A percentile compares a stretch with the other conserved stretches of the same genome.
phyloP scores from a whole-genome alignment of 2,797 vertebrate genomes.

The Enteromius afrohamiltoni region DNA sequence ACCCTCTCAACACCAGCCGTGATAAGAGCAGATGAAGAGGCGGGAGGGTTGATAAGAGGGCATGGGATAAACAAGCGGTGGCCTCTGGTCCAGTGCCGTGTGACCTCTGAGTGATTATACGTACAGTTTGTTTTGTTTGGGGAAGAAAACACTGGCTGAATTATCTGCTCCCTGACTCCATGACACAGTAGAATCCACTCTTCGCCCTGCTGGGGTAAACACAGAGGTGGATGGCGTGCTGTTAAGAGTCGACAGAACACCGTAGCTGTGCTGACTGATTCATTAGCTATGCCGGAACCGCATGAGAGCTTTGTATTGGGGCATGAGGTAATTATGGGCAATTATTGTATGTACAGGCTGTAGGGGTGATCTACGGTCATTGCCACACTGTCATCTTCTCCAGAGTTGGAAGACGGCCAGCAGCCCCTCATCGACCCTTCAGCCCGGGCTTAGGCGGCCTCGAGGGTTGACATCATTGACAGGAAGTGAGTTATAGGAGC shows the following conservation, averaged over 20 bases:
- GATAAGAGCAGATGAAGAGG: conserved; percentile 65
- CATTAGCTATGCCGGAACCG: conserved; percentile 27
- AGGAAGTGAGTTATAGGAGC: conserved; percentile 57
- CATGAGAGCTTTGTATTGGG: conserved; percentile 33
- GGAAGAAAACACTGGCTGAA: conserved; percentile 50
- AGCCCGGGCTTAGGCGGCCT: conserved; percentile 37
- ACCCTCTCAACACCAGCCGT: conserved; percentile 53
- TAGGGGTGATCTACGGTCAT: conserved; percentile 48
- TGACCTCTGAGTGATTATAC: conserved; percentile 57
- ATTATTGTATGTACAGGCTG: conserved; percentile 46
- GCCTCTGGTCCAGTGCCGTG: neutral
- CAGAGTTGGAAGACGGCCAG: conserved; percentile 48
- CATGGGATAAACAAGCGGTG: conserved; percentile 55
- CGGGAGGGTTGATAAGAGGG: conserved; percentile 59
- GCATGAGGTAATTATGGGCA: conserved; percentile 57
- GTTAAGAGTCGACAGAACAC: conserved; percentile 36
- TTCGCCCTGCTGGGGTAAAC: conserved; percentile 30
- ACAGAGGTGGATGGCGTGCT: conserved; percentile 29
- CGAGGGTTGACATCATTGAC: conserved; percentile 51
- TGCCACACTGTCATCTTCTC: conserved; percentile 41
- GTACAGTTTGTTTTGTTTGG: conserved; percentile 57
- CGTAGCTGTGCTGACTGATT: conserved; percentile 2
- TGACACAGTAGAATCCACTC: conserved; percentile 35
- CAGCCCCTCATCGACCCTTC: conserved; percentile 44
- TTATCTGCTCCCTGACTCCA: conserved; percentile 56